phyloP scores from a whole-genome alignment of 2,113 vertebrate species.

The Pleuronectes platessa region DNA sequence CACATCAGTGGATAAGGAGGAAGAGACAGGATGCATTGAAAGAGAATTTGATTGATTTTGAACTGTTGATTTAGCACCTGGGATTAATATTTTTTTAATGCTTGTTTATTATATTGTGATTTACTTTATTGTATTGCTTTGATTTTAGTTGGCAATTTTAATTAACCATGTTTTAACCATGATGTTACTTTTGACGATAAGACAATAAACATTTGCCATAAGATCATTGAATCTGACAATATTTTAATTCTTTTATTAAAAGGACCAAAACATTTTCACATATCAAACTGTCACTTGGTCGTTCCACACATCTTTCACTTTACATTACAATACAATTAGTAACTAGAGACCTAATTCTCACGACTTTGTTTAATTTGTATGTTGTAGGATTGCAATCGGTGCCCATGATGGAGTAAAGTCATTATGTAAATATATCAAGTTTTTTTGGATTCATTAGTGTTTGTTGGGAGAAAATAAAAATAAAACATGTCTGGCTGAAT shows the following conservation, averaged over 20 bases:
- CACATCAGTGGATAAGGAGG: slow-evolving; percentile 26
- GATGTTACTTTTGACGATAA: not conserved
- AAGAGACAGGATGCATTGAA: slow-evolving; percentile 4
- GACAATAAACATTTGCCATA: slow-evolving; percentile 1
- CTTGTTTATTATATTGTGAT: not conserved
- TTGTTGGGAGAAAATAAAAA: not conserved
- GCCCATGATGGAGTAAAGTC: too few species aligned
- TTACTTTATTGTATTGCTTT: not conserved
- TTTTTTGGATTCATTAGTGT: not conserved
- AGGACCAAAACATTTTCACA: too few species aligned
- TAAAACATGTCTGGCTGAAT: too few species aligned
- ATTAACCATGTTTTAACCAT: not conserved
- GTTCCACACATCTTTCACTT: too few species aligned
- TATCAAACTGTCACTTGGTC: too few species aligned
- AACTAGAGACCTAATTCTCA: too few species aligned
- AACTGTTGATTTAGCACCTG: not conserved
- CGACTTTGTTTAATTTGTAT: too few species aligned
- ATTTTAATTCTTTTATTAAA: not conserved
- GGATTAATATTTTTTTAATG: not conserved
- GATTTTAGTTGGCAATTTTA: not conserved
- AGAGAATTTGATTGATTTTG: not conserved
- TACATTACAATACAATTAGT: too few species aligned
- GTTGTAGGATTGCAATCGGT: too few species aligned
- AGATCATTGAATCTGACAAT: not conserved
- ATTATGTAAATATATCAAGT: too few species aligned